Base-by-base conservation (phyloP, 2,797 vertebrate species). In the Harpagifer antarcticus region DNA sequence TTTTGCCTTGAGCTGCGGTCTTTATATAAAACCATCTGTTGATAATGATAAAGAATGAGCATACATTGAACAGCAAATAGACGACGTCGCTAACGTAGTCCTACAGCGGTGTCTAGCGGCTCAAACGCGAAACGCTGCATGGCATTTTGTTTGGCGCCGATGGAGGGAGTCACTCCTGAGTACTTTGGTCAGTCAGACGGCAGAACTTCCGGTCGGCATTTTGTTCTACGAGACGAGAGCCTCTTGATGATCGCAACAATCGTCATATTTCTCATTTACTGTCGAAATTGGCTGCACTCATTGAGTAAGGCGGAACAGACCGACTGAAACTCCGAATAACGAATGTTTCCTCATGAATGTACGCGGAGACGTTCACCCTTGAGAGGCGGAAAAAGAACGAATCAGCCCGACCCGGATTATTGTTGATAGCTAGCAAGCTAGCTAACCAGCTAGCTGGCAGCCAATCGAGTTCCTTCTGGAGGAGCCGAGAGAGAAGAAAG, bases 161-260 rank as follows among this genome's bases (percentile, higher is more conserved):
- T 93, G 93, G 93, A 93, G 93, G 93, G 93, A 93, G 93, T 93
- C 92, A 91, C 91, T 93, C 90, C 83, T 82, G 88, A 93, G 93
- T 92, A 90, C 90, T 89, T 81, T 84, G 92, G 87, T 93, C 93
- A 91, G 90, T 93, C 90, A 86, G 89, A 91, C 93, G 90, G 89
- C 90, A 88, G 90, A 88, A 92, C 93, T 94, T 94, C 93, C 93
- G 93, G 93, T 94, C 93, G 93, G 93, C 93, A 94, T 94, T 94
- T 94, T 94, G 93, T 94, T 94, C 93, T 94, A 91, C 90, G 93
- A 93, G 92, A 92, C 91, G 93, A 92, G 90, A 94, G 85, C 75
- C 90, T 93, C 90, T 93, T 77, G 91, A 90, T 93, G 88, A 93
- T 92, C 93, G 93, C 91, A 93, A 93, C 90, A 94, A 93, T 91